A percentile compares a stretch with the other conserved stretches of the same genome.
Conservation (phyloP, 1,140 invertebrate species). For the Trichoplusia ni region DNA sequence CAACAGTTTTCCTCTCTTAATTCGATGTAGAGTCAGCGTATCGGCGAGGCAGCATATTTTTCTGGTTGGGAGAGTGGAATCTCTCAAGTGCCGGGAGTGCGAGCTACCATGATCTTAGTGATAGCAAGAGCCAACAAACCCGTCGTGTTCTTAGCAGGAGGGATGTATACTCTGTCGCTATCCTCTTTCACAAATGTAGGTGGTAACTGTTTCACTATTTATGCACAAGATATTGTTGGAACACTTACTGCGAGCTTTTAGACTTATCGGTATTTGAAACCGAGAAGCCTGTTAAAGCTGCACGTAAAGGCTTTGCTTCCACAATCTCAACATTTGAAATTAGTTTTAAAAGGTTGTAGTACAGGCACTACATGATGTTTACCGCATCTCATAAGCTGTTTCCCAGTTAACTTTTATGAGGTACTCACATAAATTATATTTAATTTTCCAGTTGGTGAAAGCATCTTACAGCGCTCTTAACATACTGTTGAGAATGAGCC, state of each 20-base stretch:
- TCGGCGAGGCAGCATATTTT: slow-evolving; percentile 56
- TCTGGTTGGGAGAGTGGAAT: slow-evolving; percentile 62
- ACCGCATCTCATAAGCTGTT: no score
- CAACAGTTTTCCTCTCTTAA: no score
- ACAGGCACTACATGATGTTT: no score
- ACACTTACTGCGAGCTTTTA: no score
- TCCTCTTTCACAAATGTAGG: slow-evolving; percentile 56
- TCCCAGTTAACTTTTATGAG: no score
- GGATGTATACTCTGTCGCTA: slow-evolving; percentile 64
- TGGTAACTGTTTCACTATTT: not conserved
- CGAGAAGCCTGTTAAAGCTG: no score
- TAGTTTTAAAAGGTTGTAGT: no score
- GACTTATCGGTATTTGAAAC: no score
- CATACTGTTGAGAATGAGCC: slow-evolving; percentile 52
- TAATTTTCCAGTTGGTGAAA: slow-evolving; percentile 63
- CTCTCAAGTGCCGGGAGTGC: slow-evolving; percentile 44
- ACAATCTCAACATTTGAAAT: no score
- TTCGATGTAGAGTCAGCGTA: slow-evolving; percentile 49
- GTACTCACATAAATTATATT: no score
- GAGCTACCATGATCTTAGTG: slow-evolving; percentile 49
- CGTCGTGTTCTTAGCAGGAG: slow-evolving; percentile 55
- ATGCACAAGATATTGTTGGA: no score
- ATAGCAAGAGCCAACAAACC: slow-evolving; percentile 55
- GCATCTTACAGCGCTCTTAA: slow-evolving; percentile 66
- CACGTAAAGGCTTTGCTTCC: no score